Evolutionary conservation across 2,888 invertebrate species (phyloP).

Genomic region (Autographa pulchrina): DNA sequence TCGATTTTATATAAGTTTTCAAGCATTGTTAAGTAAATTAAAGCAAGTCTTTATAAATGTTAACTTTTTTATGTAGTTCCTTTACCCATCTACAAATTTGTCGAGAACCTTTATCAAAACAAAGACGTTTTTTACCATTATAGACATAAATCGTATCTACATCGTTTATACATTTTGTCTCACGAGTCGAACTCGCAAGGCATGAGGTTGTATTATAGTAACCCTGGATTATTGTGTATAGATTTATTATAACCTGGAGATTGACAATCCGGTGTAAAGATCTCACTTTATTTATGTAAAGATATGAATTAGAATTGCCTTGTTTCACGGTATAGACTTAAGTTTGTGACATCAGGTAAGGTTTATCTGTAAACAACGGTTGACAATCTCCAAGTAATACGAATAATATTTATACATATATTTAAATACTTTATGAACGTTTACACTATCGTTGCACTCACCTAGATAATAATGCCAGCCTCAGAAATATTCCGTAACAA

Average conservation of each 20-base stretch:
- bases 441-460: constrained; percentile 71
- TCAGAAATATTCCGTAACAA: constrained; percentile 65
- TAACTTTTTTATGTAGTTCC: not conserved
- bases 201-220: constrained; percentile 35
- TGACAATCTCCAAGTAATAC: constrained; percentile 35
- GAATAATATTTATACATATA: constrained; percentile 58
- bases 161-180: constrained; percentile 18
- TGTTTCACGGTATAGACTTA: not conserved
- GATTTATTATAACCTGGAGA: constrained; percentile 34
- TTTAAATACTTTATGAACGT: constrained; percentile 70
- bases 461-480: constrained; percentile 69
- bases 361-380: not conserved
- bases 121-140: not conserved
- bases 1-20: no score
- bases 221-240: constrained; percentile 38
- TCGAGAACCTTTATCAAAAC: not conserved
- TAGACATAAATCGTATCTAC: constrained; percentile 3
- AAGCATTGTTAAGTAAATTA: no score
- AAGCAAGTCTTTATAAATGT: no score
- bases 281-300: not conserved
- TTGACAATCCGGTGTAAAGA: not conserved
- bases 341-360: not conserved
- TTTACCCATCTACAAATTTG: not conserved
- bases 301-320: not conserved
- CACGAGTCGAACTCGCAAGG: constrained; percentile 41